A percentile compares a stretch with the other conserved stretches of the same genome.
phyloP scores from a whole-genome alignment of 2,888 invertebrate genomes.

The Pseudococcus jackbeardsleyi region DNA sequence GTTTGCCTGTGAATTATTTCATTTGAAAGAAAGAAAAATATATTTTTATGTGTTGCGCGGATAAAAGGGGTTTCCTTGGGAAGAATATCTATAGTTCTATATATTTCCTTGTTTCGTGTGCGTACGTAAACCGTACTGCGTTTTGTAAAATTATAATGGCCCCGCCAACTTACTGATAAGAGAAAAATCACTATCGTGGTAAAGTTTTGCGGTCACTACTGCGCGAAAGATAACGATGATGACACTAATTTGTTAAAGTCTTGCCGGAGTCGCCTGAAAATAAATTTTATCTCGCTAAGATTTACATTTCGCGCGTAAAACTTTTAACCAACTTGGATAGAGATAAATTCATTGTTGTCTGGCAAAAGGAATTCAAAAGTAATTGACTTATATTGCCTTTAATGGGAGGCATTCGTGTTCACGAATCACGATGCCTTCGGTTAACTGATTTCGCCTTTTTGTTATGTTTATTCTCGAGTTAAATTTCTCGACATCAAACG shows the following conservation, averaged over 20 bases:
- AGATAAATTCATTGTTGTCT: slow-evolving; percentile 46
- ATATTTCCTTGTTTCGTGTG: not conserved
- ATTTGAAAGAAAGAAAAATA: not conserved
- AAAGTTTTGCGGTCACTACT: slow-evolving; percentile 40
- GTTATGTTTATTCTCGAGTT: slow-evolving; percentile 25
- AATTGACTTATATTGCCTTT: slow-evolving; percentile 48
- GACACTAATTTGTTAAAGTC: slow-evolving; percentile 52
- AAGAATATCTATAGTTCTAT: not conserved
- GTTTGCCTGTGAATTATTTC: not conserved
- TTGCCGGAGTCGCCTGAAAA: slow-evolving; percentile 18
- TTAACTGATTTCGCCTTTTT: not conserved
- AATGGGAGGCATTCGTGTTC: slow-evolving; percentile 2
- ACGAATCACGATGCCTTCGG: not conserved
- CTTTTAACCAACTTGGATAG: slow-evolving; percentile 36
- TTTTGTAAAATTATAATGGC: not conserved
- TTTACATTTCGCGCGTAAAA: slow-evolving; percentile 45
- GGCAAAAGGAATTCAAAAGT: not conserved
- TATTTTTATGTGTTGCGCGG: not conserved
- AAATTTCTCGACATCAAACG: slow-evolving; percentile 9
- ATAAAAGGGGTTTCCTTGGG: not conserved
- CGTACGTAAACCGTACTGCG: not conserved
- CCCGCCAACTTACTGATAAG: not conserved
- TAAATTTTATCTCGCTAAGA: slow-evolving; percentile 39
- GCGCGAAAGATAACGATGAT: slow-evolving; percentile 44
- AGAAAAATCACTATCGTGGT: slow-evolving; percentile 45